Conservation (phyloP, 2,888 invertebrate genomes). For the Acanthopleura granulata region DNA sequence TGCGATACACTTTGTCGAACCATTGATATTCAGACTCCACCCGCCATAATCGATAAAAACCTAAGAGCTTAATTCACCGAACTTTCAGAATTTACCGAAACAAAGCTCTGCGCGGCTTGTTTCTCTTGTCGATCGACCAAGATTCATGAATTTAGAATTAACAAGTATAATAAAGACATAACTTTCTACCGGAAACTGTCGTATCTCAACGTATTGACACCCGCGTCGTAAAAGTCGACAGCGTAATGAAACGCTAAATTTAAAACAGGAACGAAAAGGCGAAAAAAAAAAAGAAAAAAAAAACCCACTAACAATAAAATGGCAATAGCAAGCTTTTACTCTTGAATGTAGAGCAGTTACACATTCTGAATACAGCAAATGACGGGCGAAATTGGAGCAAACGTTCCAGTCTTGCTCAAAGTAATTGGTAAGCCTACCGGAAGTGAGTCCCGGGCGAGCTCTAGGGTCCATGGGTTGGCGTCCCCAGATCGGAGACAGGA, state of each 20-base stretch:
- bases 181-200: not conserved
- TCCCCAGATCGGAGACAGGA: no score
- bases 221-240: conserved; percentile 5
- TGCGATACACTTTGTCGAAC: no score
- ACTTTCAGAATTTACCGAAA: no score
- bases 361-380: not conserved
- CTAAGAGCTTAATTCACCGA: no score
- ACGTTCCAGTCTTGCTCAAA: not conserved
- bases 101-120: not conserved
- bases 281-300: not conserved
- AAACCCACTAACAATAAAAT: not conserved
- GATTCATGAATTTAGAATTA: conserved; percentile 9
- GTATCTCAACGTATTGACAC: not conserved
- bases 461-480: not conserved
- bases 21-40: no score
- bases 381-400: conserved; percentile 4
- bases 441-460: not conserved
- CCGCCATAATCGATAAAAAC: no score
- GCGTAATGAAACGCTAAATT: not conserved
- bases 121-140: not conserved
- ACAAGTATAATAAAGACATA: not conserved
- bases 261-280: not conserved
- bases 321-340: conserved; percentile 6
- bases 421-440: not conserved
- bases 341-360: not conserved